Conservation (phyloP, 2,797 vertebrate genomes). For the Platyrinchus mystaceus region DNA sequence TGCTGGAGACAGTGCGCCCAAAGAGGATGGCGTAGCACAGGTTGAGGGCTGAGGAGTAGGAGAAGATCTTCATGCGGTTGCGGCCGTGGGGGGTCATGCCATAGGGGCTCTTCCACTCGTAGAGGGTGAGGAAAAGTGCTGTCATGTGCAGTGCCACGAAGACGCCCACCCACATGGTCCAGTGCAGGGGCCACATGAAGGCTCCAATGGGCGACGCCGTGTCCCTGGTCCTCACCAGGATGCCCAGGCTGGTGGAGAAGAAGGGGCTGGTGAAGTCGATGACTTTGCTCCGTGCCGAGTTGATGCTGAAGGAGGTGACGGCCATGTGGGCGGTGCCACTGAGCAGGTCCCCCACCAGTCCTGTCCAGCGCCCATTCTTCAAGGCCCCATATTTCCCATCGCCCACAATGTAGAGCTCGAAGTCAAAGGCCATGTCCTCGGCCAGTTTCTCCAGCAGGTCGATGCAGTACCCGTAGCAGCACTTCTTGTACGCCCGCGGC, state of each 20-base stretch:
- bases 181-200: constrained; percentile 94
- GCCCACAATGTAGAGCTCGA: constrained; percentile 89
- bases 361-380: constrained; percentile 87
- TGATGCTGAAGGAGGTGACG: constrained; percentile 93
- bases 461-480: constrained; percentile 95
- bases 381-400: constrained; percentile 89
- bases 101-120: constrained; percentile 92
- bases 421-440: constrained; percentile 87
- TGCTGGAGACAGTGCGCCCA: constrained; percentile 89
- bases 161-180: constrained; percentile 94
- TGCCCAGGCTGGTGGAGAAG: constrained; percentile 93
- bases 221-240: constrained; percentile 88
- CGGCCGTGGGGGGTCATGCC: constrained; percentile 91
- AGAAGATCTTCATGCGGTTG: constrained; percentile 88
- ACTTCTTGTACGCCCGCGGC: constrained; percentile 80
- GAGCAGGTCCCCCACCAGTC: constrained; percentile 89
- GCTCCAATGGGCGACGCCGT: constrained; percentile 87
- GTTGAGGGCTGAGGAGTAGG: constrained; percentile 91
- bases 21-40: constrained; percentile 94
- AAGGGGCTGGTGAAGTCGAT: constrained; percentile 95
- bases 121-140: constrained; percentile 89
- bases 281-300: constrained; percentile 87
- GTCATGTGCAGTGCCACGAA: constrained; percentile 89
- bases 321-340: constrained; percentile 89
- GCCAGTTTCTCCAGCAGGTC: constrained; percentile 91